Conservation (phyloP, 2,113 vertebrate species). For the Tragelaphus scriptus region DNA sequence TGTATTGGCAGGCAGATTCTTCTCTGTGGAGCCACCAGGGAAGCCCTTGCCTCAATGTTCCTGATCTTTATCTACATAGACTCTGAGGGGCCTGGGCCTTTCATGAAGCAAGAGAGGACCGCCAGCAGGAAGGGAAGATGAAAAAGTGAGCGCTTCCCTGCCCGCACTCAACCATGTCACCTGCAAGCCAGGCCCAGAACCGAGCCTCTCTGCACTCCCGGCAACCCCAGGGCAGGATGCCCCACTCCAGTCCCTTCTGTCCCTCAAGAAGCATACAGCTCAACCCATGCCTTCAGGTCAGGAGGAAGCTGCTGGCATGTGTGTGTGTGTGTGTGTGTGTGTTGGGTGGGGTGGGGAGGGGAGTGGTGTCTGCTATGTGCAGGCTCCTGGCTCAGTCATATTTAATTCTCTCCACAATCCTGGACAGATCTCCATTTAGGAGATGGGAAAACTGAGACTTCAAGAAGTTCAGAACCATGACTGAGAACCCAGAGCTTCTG, state of each 20-base stretch:
- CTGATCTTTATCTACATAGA: conserved; percentile 35
- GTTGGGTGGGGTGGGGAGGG: rapidly evolving
- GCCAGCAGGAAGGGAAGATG: not conserved
- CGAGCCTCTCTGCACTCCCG: not conserved
- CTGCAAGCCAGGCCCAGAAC: not conserved
- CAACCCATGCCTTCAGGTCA: rapidly evolving
- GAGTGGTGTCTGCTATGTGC: not conserved
- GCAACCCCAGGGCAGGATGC: not conserved
- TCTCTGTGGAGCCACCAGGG: not conserved
- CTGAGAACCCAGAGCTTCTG: not conserved
- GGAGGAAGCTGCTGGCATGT: not conserved
- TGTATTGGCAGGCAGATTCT: not conserved
- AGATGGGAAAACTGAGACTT: not conserved
- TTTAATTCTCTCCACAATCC: not conserved
- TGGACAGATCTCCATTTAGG: not conserved
- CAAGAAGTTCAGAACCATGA: not conserved
- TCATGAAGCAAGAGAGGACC: not conserved
- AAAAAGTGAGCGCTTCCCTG: not conserved
- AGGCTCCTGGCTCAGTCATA: not conserved
- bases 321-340: not conserved
- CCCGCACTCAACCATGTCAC: no score
- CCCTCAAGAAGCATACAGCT: not conserved
- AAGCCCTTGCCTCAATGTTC: not conserved
- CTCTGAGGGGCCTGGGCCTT: not conserved
- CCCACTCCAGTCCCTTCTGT: not conserved